Percentiles rank a stretch among this genome's conserved stretches.
phyloP scores from a whole-genome alignment of 2,888 invertebrate species.

The Tipula helvola region DNA sequence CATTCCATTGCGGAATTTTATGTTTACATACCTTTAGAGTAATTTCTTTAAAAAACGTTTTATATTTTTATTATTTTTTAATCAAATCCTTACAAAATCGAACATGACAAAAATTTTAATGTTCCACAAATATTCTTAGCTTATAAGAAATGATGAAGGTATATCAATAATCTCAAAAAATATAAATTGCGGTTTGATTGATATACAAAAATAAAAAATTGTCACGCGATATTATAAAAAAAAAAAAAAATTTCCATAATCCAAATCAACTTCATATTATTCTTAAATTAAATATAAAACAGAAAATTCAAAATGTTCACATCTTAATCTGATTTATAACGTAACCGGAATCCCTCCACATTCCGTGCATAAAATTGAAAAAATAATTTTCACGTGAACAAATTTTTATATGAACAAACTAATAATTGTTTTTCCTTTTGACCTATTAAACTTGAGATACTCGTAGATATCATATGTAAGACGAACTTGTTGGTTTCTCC shows the following conservation, averaged over 20 bases:
- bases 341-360: background rate
- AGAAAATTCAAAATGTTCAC: background rate
- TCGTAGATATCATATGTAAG: background rate
- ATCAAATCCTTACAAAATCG: background rate
- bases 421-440: background rate
- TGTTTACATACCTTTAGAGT: background rate
- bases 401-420: background rate
- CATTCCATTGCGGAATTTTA: too few species aligned
- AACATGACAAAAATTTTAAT: background rate
- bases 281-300: background rate
- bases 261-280: conserved; percentile 7
- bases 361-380: background rate
- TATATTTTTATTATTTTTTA: background rate
- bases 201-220: background rate
- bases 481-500: background rate
- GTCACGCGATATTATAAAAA: background rate
- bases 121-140: background rate
- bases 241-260: background rate
- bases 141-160: background rate
- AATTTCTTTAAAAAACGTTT: background rate
- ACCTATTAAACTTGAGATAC: background rate
- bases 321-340: background rate
- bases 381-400: background rate
- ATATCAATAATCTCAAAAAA: background rate
- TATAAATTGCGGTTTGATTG: background rate